A percentile compares a stretch with the other conserved stretches of the same genome.
Conservation (phyloP, 2,888 invertebrate species). For the Carabus problematicus region DNA sequence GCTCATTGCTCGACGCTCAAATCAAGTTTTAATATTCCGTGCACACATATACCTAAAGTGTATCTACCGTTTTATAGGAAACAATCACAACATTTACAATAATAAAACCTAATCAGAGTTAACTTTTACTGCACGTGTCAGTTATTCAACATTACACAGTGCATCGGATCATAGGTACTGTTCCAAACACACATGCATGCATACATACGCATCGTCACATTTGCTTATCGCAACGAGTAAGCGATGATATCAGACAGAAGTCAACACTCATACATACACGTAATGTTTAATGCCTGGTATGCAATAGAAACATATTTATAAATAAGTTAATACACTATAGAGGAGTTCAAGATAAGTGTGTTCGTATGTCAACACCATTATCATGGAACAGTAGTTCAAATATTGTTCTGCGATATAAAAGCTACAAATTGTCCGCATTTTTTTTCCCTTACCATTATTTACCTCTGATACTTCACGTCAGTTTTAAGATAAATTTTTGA, state of each 20-base stretch:
- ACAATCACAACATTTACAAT: too few species aligned
- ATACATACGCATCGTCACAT: too few species aligned
- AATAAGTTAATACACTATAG: not conserved
- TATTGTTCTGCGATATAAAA: not conserved
- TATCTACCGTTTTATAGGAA: too few species aligned
- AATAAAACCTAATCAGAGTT: too few species aligned
- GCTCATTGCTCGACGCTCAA: too few species aligned
- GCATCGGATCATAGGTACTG: not conserved
- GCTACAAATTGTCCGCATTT: not conserved
- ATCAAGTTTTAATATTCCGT: too few species aligned
- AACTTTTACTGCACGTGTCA: too few species aligned
- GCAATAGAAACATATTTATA: not conserved
- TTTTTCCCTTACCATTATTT: not conserved
- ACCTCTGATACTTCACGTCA: not conserved
- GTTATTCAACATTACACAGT: too few species aligned
- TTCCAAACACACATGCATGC: not conserved
- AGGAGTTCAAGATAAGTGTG: not conserved
- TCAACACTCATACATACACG: not conserved
- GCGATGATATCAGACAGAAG: not conserved
- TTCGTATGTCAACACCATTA: not conserved
- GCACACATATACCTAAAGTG: too few species aligned
- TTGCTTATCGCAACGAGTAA: too few species aligned
- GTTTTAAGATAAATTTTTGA: conserved; percentile 12
- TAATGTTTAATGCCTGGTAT: not conserved
- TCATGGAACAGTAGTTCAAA: not conserved